These are phyloP conservation scores for Drosophila eohydei DNA, from an alignment of 2,888 invertebrate genomes.

Conservation along the genomic window DNA sequence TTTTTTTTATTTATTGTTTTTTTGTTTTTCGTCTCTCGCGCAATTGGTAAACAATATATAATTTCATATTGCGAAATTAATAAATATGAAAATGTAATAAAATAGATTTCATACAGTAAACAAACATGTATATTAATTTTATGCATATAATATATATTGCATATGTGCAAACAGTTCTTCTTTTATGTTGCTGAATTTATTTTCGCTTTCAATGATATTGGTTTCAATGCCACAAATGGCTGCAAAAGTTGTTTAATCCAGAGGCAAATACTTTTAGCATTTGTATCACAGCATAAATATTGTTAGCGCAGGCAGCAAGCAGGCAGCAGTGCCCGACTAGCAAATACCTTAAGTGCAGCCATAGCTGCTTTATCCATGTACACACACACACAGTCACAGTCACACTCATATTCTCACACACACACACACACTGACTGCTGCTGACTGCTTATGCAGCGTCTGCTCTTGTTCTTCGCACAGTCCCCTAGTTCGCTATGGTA, in stretches of 20 bases:
- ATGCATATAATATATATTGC: background rate
- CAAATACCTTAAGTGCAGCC: background rate
- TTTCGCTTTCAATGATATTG: background rate
- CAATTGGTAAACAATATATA: background rate
- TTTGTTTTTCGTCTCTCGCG: no score
- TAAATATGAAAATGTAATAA: background rate
- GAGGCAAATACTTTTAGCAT: conserved; percentile 1
- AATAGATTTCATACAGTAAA: background rate
- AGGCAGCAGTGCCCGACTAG: background rate
- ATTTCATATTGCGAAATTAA: conserved; percentile 1
- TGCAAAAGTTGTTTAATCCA: background rate
- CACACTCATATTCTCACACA: background rate
- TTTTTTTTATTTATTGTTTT: no score
- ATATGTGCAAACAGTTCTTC: background rate
- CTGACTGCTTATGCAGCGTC: no score
- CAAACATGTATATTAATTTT: background rate
- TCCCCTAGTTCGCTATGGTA: background rate
- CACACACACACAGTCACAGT: background rate
- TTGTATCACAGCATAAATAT: background rate
- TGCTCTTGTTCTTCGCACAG: background rate
- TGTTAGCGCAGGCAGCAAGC: background rate
- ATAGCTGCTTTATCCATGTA: background rate
- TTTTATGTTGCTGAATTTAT: background rate
- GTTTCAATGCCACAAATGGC: background rate
- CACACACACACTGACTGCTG: no score